These are phyloP conservation scores for Neotoma lepida DNA, from an alignment of 2,113 vertebrate species.

Conservation along the genomic window DNA sequence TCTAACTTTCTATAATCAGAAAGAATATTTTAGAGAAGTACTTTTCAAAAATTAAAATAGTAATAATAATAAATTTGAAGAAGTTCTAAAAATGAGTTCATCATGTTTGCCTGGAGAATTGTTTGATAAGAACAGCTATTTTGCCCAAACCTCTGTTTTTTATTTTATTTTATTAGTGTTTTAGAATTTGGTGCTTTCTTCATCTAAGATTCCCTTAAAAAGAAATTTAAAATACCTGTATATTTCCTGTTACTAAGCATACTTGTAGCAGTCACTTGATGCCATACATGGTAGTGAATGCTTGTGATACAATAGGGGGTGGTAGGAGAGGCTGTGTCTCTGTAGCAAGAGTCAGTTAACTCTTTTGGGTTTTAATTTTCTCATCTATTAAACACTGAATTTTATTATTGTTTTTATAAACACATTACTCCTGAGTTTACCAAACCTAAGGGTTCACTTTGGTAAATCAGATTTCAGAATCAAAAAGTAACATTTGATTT, in stretches of 20 bases:
- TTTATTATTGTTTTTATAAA: constrained; percentile 16
- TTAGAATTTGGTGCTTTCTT: constrained; percentile 3
- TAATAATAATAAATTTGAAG: neutral
- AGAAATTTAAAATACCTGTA: constrained; percentile 21
- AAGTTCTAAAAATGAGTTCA: constrained; percentile 48
- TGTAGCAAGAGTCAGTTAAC: neutral
- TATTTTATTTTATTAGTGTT: constrained; percentile 26
- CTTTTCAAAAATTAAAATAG: neutral
- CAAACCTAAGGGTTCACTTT: constrained; percentile 22
- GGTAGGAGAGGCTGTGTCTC: neutral
- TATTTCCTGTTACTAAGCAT: neutral
- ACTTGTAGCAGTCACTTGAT: constrained; percentile 13
- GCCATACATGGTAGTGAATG: neutral
- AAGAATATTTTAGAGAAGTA: constrained; percentile 42
- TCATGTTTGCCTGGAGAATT: constrained; percentile 41
- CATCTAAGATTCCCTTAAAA: neutral
- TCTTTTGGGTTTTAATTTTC: constrained; percentile 43
- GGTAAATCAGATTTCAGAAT: constrained; percentile 54
- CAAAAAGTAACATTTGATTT: constrained; percentile 57
- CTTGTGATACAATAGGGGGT: neutral
- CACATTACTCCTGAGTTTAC: constrained; percentile 33
- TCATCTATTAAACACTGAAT: constrained; percentile 39
- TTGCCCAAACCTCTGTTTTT: neutral
- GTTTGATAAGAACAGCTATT: constrained; percentile 21
- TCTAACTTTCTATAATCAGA: neutral